Percentiles rank a stretch among this genome's conserved stretches.
phyloP scores from a whole-genome alignment of 2,888 invertebrate species.

The Apodemia duryi region DNA sequence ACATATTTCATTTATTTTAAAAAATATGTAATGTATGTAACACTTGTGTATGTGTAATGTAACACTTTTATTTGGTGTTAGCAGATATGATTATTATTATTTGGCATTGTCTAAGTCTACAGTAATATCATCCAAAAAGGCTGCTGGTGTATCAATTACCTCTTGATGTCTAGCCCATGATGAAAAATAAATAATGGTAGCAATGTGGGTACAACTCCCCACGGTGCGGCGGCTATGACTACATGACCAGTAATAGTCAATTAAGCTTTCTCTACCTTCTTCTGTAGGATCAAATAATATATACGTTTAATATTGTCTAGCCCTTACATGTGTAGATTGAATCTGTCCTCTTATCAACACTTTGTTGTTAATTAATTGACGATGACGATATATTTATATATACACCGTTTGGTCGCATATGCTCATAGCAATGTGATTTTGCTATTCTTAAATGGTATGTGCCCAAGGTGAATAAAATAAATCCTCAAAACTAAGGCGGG shows the following conservation, averaged over 20 bases:
- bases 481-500: constrained; percentile 21
- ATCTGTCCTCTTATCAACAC: constrained; percentile 16
- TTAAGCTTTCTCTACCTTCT: constrained; percentile 21
- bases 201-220: constrained; percentile 12
- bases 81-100: constrained; percentile 7
- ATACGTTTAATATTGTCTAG: constrained; percentile 24
- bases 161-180: constrained; percentile 12
- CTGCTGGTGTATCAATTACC: constrained; percentile 14
- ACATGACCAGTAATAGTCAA: constrained; percentile 16
- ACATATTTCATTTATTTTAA: constrained; percentile 19
- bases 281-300: constrained; percentile 22
- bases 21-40: too few species aligned
- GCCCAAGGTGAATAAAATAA: constrained; percentile 18
- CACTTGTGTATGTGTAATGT: too few species aligned
- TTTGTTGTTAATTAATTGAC: constrained; percentile 20
- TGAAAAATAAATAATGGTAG: constrained; percentile 16
- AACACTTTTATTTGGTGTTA: constrained; percentile 6
- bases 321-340: constrained; percentile 1
- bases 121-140: constrained; percentile 13
- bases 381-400: constrained; percentile 21
- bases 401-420: constrained; percentile 20
- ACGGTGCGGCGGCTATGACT: constrained; percentile 11
- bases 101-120: constrained; percentile 12
- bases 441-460: constrained; percentile 23
- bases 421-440: constrained; percentile 25